A percentile compares a stretch with the other conserved stretches of the same genome.
phyloP scores from a whole-genome alignment of 1,140 invertebrate species.

The Trinorchestia longiramus region DNA sequence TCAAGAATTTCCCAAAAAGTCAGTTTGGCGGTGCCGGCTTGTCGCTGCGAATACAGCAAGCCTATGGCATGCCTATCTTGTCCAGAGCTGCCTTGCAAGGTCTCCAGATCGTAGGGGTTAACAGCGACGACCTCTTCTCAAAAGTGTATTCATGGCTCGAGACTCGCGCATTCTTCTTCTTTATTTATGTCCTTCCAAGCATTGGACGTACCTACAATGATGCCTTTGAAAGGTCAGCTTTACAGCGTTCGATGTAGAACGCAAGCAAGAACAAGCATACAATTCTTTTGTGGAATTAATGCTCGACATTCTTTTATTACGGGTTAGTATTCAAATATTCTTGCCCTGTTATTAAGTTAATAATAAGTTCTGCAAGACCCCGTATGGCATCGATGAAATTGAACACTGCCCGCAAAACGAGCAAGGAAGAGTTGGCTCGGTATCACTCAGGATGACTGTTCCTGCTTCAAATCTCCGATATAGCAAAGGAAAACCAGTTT shows the following conservation, averaged over 20 bases:
- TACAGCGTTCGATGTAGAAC: background rate
- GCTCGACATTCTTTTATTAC: background rate
- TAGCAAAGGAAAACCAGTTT: background rate
- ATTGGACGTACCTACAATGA: background rate
- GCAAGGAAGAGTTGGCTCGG: background rate
- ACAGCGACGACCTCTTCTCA: slow-evolving; percentile 22
- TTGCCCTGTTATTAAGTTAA: background rate
- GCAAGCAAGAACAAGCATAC: background rate
- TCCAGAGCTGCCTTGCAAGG: slow-evolving; percentile 27
- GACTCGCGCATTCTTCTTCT: background rate
- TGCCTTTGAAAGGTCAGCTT: background rate
- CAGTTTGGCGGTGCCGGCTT: slow-evolving; percentile 37
- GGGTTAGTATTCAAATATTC: background rate
- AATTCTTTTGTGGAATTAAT: background rate
- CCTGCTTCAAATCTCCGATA: background rate
- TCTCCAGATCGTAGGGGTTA: slow-evolving; percentile 18
- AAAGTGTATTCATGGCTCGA: slow-evolving; percentile 32
- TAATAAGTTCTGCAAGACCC: background rate
- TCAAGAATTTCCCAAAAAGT: slow-evolving; percentile 53
- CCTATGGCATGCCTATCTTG: slow-evolving; percentile 38
- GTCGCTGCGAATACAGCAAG: slow-evolving; percentile 41
- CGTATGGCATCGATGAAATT: background rate
- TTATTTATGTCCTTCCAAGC: background rate
- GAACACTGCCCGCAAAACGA: background rate
- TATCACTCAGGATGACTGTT: background rate